Base-by-base conservation (phyloP, 2,888 invertebrate species). In the Philereme transversata region DNA sequence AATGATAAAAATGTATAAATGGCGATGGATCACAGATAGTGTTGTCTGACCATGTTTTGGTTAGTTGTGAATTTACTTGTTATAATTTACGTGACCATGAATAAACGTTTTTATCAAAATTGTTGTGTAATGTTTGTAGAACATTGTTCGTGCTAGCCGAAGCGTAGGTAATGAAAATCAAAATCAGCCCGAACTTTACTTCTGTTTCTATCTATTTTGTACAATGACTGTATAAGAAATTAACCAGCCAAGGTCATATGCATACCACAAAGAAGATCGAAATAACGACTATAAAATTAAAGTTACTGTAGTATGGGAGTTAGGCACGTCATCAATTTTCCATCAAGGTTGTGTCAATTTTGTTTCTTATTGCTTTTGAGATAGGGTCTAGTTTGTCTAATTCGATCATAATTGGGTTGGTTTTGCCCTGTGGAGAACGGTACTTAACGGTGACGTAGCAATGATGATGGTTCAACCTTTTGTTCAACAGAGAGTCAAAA, bases 401-500 rank as follows among this genome's bases (percentile, higher is more conserved):
- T 43, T 55, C 45, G 57, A 61, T 50, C n/a, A 35, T 33, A 52
- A 44, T 3, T 49, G 4, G 40, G 11, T 55, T 40, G 64, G 65
- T 34, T 62, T 66, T 62, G 34, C 56, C 62, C 51, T 51, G 34
- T 11, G 50, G 52, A 22, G 8, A 41, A 40, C 10, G 34, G 52
- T 41, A 7, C 22, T 22, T 22, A 3, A 22, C 9, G 10, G 50
- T 64, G 68, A 68, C 62, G 64, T 58, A 10, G 41, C 3, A 34
- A 5, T 38, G 47, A 52, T 40, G 36, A 57, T 36, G 44, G 34
- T 11, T 9, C n/a, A 10, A n/a, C n/a, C 11, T 36, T 7, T n/a
- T n/a, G n/a, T n/a, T n/a, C n/a, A n/a, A 48, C 35, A 58, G 46
- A 43, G 36, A 36, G 22, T 44, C 52, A 64, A 65, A 65, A 68